A percentile compares a stretch with the other conserved stretches of the same genome.
Conservation (phyloP, 2,888 invertebrate species). For the Cenopis cana region DNA sequence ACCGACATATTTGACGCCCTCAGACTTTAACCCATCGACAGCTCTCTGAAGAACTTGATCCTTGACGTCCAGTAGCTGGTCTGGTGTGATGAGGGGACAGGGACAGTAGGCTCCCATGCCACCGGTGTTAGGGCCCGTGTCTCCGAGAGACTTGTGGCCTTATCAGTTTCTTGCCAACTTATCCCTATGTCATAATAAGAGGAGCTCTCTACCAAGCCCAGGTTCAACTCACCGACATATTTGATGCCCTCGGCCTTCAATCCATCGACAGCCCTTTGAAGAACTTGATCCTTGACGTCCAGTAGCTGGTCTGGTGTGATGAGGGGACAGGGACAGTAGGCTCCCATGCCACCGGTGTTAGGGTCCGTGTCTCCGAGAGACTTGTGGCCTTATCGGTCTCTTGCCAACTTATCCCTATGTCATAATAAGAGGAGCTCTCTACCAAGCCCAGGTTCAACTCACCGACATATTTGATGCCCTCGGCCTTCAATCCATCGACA, state of each 20-base stretch:
- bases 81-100: constrained; percentile 90
- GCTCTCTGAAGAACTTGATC: constrained; percentile 91
- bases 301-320: constrained; percentile 87
- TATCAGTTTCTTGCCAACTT: too few species aligned
- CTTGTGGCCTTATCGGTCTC: constrained; percentile 92
- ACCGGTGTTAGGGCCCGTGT: constrained; percentile 98
- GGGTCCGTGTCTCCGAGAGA: constrained; percentile 95
- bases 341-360: constrained; percentile 99
- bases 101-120: constrained; percentile 99
- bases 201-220: too few species aligned
- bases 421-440: too few species aligned
- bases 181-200: too few species aligned
- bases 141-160: constrained; percentile 97
- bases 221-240: constrained; percentile 88
- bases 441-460: constrained; percentile 53
- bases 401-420: too few species aligned
- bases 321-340: constrained; percentile 96
- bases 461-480: constrained; percentile 93
- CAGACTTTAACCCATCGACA: constrained; percentile 91
- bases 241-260: constrained; percentile 90
- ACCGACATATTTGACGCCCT: constrained; percentile 93
- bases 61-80: constrained; percentile 87
- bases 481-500: constrained; percentile 91
- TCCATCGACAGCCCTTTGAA: constrained; percentile 93
- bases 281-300: constrained; percentile 88